These are phyloP conservation scores for Cheilosia grossa DNA, from an alignment of 2,888 invertebrate genomes.

Conservation along the genomic window DNA sequence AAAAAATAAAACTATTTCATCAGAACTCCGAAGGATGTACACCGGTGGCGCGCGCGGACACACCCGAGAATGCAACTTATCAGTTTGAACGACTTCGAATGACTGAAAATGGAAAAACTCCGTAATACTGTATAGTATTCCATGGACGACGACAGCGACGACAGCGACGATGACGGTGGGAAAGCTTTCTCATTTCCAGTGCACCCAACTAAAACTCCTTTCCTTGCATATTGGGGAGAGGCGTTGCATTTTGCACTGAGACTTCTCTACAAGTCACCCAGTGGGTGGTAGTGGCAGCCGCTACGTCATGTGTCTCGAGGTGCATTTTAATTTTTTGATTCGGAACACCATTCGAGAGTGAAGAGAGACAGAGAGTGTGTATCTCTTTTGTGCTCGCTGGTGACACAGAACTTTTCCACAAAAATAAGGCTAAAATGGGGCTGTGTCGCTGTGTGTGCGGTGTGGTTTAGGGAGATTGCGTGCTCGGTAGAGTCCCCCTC, in stretches of 20 bases:
- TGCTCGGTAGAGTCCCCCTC: constrained; percentile 13
- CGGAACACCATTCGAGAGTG: constrained; percentile 41
- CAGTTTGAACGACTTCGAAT: constrained; percentile 65
- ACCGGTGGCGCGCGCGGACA: constrained; percentile 48
- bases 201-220: constrained; percentile 64
- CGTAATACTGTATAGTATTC: constrained; percentile 58
- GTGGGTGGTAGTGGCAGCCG: background rate
- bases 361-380: constrained; percentile 21
- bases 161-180: constrained; percentile 8
- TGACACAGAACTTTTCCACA: constrained; percentile 65
- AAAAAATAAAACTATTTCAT: constrained; percentile 36
- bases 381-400: constrained; percentile 34
- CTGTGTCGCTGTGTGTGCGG: constrained; percentile 2
- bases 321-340: constrained; percentile 37
- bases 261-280: constrained; percentile 11
- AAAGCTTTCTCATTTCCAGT: constrained; percentile 69
- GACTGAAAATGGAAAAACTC: constrained; percentile 72
- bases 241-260: constrained; percentile 42
- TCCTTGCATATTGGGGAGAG: constrained; percentile 46
- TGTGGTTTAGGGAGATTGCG: constrained; percentile 55
- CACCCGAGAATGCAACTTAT: constrained; percentile 56
- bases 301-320: background rate
- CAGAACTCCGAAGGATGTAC: constrained; percentile 45
- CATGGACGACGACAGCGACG: constrained; percentile 8
- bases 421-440: constrained; percentile 29